Percentiles rank a stretch among this genome's conserved stretches.
phyloP scores from a whole-genome alignment of 92 coral and sea anemone species.

The Desmophyllum pertusum region DNA sequence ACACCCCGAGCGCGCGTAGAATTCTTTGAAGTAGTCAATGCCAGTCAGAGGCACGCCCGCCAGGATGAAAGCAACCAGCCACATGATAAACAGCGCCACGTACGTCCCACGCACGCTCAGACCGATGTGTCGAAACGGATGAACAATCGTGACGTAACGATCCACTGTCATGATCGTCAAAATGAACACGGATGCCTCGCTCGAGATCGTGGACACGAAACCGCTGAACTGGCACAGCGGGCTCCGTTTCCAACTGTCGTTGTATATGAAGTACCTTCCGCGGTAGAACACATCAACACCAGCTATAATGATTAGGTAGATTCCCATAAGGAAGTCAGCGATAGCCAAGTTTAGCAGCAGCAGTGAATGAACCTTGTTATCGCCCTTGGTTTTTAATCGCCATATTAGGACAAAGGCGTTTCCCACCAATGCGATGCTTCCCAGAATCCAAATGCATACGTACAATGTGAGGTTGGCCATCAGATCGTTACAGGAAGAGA shows the following conservation, averaged over 20 bases:
- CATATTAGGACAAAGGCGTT: slow-evolving; percentile 85
- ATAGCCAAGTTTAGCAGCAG: slow-evolving; percentile 84
- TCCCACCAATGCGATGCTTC: slow-evolving; percentile 90
- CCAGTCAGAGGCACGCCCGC: slow-evolving; percentile 74
- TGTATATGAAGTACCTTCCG: slow-evolving; percentile 82
- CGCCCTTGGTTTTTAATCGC: slow-evolving; percentile 84
- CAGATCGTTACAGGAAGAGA: slow-evolving; percentile 88
- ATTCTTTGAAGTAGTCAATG: slow-evolving; percentile 75
- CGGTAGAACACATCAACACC: slow-evolving; percentile 81
- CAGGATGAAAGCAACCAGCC: slow-evolving; percentile 73
- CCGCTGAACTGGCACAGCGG: slow-evolving; percentile 86
- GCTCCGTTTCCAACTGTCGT: slow-evolving; percentile 86
- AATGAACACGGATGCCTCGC: slow-evolving; percentile 94
- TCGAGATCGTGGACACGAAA: slow-evolving; percentile 83
- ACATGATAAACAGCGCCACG: slow-evolving; percentile 61
- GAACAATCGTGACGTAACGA: slow-evolving; percentile 83
- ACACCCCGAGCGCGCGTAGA: slow-evolving; percentile 93
- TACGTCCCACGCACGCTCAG: slow-evolving; percentile 68
- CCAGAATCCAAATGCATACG: slow-evolving; percentile 93
- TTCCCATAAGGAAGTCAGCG: slow-evolving; percentile 93
- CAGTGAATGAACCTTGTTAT: slow-evolving; percentile 84
- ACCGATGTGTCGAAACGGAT: slow-evolving; percentile 74
- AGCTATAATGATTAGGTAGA: slow-evolving; percentile 81
- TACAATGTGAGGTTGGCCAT: slow-evolving; percentile 88
- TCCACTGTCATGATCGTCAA: slow-evolving; percentile 88